These are phyloP conservation scores for Rhea americana DNA, from an alignment of 2,113 vertebrate genomes.

Conservation along the genomic window DNA sequence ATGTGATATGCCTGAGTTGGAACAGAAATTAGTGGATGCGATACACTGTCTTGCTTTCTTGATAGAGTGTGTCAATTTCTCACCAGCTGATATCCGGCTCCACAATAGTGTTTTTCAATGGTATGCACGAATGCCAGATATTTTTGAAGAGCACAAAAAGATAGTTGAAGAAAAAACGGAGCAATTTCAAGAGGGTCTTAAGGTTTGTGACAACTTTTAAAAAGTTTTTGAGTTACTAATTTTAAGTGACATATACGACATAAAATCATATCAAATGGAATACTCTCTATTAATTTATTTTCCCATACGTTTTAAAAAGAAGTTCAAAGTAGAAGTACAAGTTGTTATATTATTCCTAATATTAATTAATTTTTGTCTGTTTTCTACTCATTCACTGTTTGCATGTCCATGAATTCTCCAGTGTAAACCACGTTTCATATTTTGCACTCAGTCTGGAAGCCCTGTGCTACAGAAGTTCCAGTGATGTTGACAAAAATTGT, in stretches of 20 bases:
- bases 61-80: slow-evolving; percentile 78
- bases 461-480: background rate
- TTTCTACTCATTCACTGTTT: background rate
- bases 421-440: background rate
- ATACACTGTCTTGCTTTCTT: slow-evolving; percentile 79
- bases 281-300: background rate
- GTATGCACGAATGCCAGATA: slow-evolving; percentile 81
- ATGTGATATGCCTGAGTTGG: slow-evolving; percentile 77
- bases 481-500: background rate
- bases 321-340: background rate
- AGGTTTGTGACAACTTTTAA: slow-evolving; percentile 71
- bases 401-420: background rate
- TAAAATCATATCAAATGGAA: background rate
- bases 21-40: slow-evolving; percentile 77
- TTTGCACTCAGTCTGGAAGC: background rate
- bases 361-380: background rate
- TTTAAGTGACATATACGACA: background rate
- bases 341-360: background rate
- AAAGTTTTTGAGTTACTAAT: background rate
- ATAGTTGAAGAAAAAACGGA: slow-evolving; percentile 80
- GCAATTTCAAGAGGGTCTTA: slow-evolving; percentile 84
- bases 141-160: slow-evolving; percentile 83
- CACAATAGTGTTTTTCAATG: slow-evolving; percentile 84
- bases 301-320: background rate
- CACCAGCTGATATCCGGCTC: slow-evolving; percentile 77